Base-by-base conservation (phyloP, 2,113 vertebrate species). In the Larimichthys crocea region DNA sequence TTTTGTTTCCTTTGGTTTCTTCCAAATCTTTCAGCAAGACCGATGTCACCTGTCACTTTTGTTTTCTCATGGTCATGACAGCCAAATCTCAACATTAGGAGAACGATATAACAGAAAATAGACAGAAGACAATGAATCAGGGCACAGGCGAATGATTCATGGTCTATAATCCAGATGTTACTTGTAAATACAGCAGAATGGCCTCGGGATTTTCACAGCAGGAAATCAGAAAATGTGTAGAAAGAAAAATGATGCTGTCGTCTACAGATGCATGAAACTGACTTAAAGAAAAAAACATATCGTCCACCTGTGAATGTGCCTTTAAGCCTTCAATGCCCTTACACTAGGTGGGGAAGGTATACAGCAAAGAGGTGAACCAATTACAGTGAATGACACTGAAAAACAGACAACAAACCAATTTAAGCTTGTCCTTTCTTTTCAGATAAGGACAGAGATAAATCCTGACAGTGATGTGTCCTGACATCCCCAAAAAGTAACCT, bases 401-500 rank as follows among this genome's bases (percentile, higher is more conserved):
- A 53, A 80, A 17, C 16, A 59, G 20, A 48, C 60, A 9, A 10
- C 40, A 16, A 61, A 78, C 46, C 61, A 61, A 66, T 74, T 71
- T 50, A 24, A 16, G 9, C 44, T 62, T 20, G 19, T 82, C 72
- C 74, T 86, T 67, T 76, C 44, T 70, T 75, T 86, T 48, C 52
- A 65, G 26, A 83, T 52, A 66, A 69, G 57, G 67, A 82, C 71
- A 0, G 19, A 64, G 56, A 83, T 55, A 19, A 29, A 29, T 35
- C 22, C 16, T 84, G 84, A 89, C 82, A 80, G 77, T 73, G 80
- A 91, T 87, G 80, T 66, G 79, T 80, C 67, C 87, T 74, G 85
- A 71, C 83, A 77, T 81, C 12, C 64, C 61, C 65, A 76, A 84
- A 87, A 77, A 22, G 3, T 64, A 78, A 84, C 86, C 65, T 77